These are phyloP conservation scores for Saiga tatarica DNA, from an alignment of 2,113 vertebrate species.

Conservation along the genomic window DNA sequence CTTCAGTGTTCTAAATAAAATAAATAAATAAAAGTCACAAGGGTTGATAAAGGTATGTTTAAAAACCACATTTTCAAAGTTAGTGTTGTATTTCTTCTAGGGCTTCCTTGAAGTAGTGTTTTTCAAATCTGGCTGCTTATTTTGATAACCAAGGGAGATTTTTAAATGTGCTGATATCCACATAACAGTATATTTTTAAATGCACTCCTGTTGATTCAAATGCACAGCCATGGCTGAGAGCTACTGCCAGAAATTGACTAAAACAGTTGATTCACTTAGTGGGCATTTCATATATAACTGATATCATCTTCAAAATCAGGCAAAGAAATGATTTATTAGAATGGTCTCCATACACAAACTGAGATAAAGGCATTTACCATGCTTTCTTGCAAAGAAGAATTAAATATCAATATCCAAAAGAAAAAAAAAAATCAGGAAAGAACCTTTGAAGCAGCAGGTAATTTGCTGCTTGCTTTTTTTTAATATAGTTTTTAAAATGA, in stretches of 20 bases:
- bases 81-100: background rate
- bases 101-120: background rate
- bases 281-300: background rate
- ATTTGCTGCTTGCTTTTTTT: background rate
- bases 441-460: background rate
- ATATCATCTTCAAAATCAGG: background rate
- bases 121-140: background rate
- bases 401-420: background rate
- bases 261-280: background rate
- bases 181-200: slow-evolving; percentile 12
- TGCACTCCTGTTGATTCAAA: background rate
- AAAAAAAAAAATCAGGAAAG: background rate
- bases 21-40: background rate
- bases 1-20: background rate
- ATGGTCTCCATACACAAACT: background rate
- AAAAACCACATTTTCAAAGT: background rate
- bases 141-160: background rate
- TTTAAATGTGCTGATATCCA: background rate
- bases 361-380: background rate
- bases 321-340: background rate
- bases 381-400: background rate
- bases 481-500: background rate
- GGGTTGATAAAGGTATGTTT: background rate
- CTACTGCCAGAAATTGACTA: background rate
- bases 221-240: background rate